Evolutionary conservation across 2,113 vertebrate species (phyloP).

Genomic region (Sciurus niger): DNA sequence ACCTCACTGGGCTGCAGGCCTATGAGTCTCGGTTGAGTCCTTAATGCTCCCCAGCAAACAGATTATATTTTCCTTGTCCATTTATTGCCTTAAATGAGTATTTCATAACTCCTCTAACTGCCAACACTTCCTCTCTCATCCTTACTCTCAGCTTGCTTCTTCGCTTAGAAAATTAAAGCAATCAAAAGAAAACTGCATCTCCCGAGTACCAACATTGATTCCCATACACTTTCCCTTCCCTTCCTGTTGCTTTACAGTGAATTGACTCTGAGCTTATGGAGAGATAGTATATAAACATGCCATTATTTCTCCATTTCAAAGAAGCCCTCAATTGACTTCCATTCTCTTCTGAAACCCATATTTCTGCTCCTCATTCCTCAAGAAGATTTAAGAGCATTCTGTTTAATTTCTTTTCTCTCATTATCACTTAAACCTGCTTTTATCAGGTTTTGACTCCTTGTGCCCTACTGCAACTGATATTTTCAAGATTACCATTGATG

Average conservation of each 20-base stretch:
- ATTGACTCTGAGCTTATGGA: not conserved
- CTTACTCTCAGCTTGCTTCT: not conserved
- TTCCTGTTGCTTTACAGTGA: not conserved
- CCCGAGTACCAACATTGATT: not conserved
- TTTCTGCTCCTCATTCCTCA: not conserved
- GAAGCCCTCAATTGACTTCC: not conserved
- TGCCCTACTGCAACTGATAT: not conserved
- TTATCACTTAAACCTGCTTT: not conserved
- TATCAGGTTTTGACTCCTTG: not conserved
- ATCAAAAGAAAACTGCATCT: not conserved
- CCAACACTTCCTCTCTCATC: not conserved
- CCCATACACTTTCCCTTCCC: not conserved
- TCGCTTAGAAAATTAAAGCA: constrained; percentile 8
- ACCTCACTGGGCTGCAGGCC: too few species aligned
- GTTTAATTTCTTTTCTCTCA: not conserved
- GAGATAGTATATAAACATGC: not conserved
- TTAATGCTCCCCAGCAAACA: not conserved
- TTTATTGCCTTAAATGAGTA: not conserved
- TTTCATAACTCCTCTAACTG: not conserved
- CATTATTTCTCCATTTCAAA: not conserved
- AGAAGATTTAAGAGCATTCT: not conserved
- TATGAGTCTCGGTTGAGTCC: not conserved
- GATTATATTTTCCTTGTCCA: not conserved
- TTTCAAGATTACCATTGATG: not conserved
- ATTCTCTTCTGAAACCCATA: not conserved